Base-by-base conservation (phyloP, 2,888 invertebrate genomes). In the Gnatocerus cornutus region DNA sequence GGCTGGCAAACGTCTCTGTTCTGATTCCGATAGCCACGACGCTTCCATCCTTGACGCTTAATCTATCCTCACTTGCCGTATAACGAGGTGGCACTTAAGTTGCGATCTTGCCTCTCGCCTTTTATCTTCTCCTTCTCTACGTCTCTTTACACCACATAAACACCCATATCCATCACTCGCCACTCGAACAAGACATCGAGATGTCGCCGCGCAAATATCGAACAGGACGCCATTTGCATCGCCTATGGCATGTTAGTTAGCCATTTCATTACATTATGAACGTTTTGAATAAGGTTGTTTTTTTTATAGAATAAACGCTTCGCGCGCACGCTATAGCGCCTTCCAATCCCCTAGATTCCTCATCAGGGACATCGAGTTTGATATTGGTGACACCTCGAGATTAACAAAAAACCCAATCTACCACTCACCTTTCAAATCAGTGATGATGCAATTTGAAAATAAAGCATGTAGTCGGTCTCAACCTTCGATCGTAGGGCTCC, bases 251-350 rank as follows among this genome's bases (percentile, higher is more conserved):
- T 79, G 79, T 73, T 78, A 72, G 73, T 75, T 71, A 75, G 77
- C 75, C 74, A 77, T 79, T 79, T 79, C 77, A 77, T 78, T 79
- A 76, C 73, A 73, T 79, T 79, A 79, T 78, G 77, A 79, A 77
- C 75, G 77, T 75, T 78, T 79, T 78, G 77, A 79, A 79, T 78
- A 76, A 50, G 58, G 45, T 33, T 62, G 29, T 29, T 64, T 69
- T 59, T 66, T 71, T 62, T 48, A 50, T 52, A 53, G 71, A 46
- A 62, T 67, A 67, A 66, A 67, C 62, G 56, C 63, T 62, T 62
- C 30, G 58, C 70, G 61, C 63, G 62, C 70, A 67, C 72, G 55
- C 59, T 55, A 68, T 55, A 46, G 53, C 68, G 55, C 62, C 68
- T 68, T 55, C 53, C 37, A 52, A 67, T 67, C 66, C 66, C 66